These are phyloP conservation scores for Coranthus polyacanthus DNA, from an alignment of 2,797 vertebrate genomes.

Conservation along the genomic window DNA sequence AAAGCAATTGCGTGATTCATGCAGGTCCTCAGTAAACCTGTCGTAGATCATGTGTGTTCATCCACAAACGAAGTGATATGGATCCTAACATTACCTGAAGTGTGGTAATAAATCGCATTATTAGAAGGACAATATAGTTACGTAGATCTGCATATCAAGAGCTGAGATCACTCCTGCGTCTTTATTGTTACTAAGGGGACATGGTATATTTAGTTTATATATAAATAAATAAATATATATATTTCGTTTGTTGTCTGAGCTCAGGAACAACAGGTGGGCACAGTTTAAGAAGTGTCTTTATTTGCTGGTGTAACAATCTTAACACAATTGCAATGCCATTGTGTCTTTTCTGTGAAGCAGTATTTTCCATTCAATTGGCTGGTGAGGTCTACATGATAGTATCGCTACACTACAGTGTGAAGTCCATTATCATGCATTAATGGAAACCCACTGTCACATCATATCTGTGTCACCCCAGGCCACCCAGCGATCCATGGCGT, in stretches of 20 bases:
- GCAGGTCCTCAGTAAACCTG: conserved; percentile 20
- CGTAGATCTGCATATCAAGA: conserved; percentile 2
- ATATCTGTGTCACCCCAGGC: conserved; percentile 70
- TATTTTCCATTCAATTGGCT: conserved; percentile 42
- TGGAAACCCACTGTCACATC: conserved; percentile 71
- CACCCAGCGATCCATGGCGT: conserved; percentile 51
- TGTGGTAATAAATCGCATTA: conserved; percentile 9
- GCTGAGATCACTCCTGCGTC: conserved; percentile 3
- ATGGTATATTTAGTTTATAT: not conserved
- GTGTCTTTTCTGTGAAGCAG: conserved; percentile 22
- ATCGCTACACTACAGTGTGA: conserved; percentile 53
- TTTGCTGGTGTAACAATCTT: conserved; percentile 8
- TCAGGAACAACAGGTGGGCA: conserved; percentile 37
- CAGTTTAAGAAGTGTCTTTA: conserved; percentile 19
- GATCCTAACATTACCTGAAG: conserved; percentile 9
- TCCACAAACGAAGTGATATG: conserved; percentile 20
- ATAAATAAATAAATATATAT: no score
- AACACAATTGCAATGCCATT: conserved; percentile 10
- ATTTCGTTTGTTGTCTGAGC: conserved; percentile 18
- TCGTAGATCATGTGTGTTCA: conserved; percentile 13
- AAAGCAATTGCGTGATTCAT: conserved; percentile 45
- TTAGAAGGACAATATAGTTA: conserved; percentile 16
- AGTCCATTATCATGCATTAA: conserved; percentile 76
- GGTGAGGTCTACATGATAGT: conserved; percentile 42
- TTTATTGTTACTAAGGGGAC: not conserved